Base-by-base conservation (phyloP, 2,113 vertebrate species). In the Numida meleagris region DNA sequence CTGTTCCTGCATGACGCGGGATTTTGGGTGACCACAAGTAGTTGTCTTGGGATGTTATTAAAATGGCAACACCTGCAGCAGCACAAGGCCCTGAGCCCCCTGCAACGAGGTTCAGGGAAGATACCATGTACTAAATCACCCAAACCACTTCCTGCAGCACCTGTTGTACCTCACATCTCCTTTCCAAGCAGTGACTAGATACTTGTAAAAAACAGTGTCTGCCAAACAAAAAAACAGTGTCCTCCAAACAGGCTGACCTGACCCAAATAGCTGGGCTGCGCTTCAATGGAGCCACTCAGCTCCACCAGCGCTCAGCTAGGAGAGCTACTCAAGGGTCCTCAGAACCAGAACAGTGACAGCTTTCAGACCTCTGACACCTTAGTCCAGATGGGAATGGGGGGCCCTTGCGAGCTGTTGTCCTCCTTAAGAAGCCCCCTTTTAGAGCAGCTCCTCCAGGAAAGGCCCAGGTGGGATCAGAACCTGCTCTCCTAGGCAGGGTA, bases 141-240 rank as follows among this genome's bases (percentile, higher is more conserved):
- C 40, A 58, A 86, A 90, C 59, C 68, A 31, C 82, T 90, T 94
- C 83, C 83, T 88, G 86, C 68, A 86, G 80, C 55, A 74, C 73
- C 86, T 75, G 42, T 34, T 78, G 48, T 75, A 34, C 21, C 33
- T 93, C 51, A 14, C 0, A 2, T 63, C 57, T 77, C 34, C 70
- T 61, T 8, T 50, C 57, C 73, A 79, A 59, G 2, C 1, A 42
- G 40, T 61, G 65, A 31, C 57, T 53, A 27, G 51, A 24, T 11
- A 19, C 20, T 4, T 1, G 20, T 55, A 8, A 76, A 59, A 48
- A 62, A 55, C 67, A 83, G 42, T 25, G 29, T 86, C 34, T 89
- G 55, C 51, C 45, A 33, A 75, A n/a, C n/a, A n/a, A 8, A 76
- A 59, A 48, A 62, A 55, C 67, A 83, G 42, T 25, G 29, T 86